Base-by-base conservation (phyloP, 2,797 vertebrate species). In the Cetoscarus ocellatus region DNA sequence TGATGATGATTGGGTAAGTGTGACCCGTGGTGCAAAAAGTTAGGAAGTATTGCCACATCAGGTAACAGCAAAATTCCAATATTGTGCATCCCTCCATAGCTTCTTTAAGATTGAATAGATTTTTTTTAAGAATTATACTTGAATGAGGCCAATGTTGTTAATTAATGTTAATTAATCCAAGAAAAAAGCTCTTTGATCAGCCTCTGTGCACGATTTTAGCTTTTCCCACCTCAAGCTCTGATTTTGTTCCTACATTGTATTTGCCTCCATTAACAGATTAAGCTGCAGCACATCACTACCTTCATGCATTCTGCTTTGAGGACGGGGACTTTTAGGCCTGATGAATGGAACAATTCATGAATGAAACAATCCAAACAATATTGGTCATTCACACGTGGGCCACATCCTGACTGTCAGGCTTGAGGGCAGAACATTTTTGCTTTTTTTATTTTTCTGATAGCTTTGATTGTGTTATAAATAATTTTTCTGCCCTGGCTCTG, bases 221-320 rank as follows among this genome's bases (percentile, higher is more conserved):
- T 38, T 27, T 18, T 38, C 8, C n/a, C 40, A 14, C 19, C 51
- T 44, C 10, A 56, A 10, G 6, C 7, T 45, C 43, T 51, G 18
- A 35, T 44, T 73, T 73, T 27, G 39, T 40, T 42, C 14, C n/a
- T 48, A 47, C 38, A 35, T n/a, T 44, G n/a, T 19, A 13, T 7
- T 10, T 51, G 8, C 14, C 1, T 13, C 43, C 35, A 12, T 44
- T 2, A 35, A 39, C 17, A 42, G 44, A 39, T 18, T 34, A 7
- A 1, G 45, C 43, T 19, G 13, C 35, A 1, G 36, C 18, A 44
- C n/a, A 11, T 66, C 8, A 6, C 36, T 38, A 43, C 14, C 42
- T 7, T 27, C 14, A 9, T 58, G 18, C 14, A 48, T n/a, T 6
- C 19, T 40, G 8, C 19, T 18, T 55, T 1, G 6, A 9, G 34